These are phyloP conservation scores for Leptodactylus fallax DNA, from an alignment of 2,797 vertebrate genomes.

Conservation along the genomic window DNA sequence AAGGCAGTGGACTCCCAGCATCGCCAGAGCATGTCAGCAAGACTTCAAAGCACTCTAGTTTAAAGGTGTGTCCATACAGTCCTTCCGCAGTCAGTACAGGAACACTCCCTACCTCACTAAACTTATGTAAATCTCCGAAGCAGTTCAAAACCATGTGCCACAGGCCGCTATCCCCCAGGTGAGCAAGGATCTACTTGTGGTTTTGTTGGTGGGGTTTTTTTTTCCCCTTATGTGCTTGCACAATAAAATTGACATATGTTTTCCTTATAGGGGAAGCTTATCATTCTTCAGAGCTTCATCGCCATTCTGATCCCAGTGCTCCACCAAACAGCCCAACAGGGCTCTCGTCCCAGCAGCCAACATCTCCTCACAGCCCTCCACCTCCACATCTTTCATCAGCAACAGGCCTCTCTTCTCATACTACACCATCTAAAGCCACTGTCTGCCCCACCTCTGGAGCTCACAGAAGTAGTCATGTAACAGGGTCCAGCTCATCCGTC, in stretches of 20 bases:
- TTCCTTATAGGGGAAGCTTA: constrained; percentile 90
- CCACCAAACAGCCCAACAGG: constrained; percentile 97
- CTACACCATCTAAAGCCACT: constrained; percentile 76
- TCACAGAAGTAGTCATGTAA: constrained; percentile 84
- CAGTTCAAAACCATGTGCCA: constrained; percentile 95
- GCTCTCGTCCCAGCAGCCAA: constrained; percentile 88
- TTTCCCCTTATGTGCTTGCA: too few relatives aligned
- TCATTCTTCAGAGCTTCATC: constrained; percentile 92
- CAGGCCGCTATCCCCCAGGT: constrained; percentile 89
- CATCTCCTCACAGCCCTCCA: constrained; percentile 78
- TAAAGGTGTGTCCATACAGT: constrained; percentile 91
- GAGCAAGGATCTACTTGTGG: not conserved
- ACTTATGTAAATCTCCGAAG: constrained; percentile 92
- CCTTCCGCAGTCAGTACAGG: constrained; percentile 81
- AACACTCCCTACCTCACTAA: constrained; percentile 89
- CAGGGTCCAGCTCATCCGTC: constrained; percentile 87
- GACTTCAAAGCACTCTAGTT: constrained; percentile 77
- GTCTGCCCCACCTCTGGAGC: constrained; percentile 82
- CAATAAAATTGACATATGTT: not conserved
- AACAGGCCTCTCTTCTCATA: constrained; percentile 79
- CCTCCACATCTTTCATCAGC: constrained; percentile 82
- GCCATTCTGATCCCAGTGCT: constrained; percentile 93
- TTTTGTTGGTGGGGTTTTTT: not conserved
- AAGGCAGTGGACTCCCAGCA: constrained; percentile 60
- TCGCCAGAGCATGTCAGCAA: constrained; percentile 73